Evolutionary conservation across 92 coral and sea anemone species (phyloP), one percentile per base, ranked within the genome.

Genomic region (Chrysogorgia sp.): DNA sequence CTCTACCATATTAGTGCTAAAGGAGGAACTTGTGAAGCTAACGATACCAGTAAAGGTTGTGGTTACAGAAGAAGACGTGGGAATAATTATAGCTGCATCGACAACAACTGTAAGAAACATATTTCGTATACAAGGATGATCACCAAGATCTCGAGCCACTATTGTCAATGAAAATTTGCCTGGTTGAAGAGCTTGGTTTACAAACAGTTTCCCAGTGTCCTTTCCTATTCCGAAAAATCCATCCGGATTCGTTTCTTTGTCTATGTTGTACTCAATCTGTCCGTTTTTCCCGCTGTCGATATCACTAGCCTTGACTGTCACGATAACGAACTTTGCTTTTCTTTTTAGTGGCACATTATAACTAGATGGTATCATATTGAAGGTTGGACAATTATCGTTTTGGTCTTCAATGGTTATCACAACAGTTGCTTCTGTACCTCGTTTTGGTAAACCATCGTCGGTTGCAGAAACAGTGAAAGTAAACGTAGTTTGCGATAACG

Each of bases 381-480:
- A 90, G 20, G 65, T 63, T 13, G 96, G 96, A 49, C 96, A 90
- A 60, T 87, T 48, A 63, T 90, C 91, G 31, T 90, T 90, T 24
- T 72, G 74, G 74, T 90, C 91, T 6, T 70, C 22, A 19, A 90
- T 56, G 10, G 21, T 56, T 10, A 90, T 50, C 22, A 50, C 57
- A 49, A 81, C 63, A 41, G 45, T 41, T 0, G 58, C 71, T 17
- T 63, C 74, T 22, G 82, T 58, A 19, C 84, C 74, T 40, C 71
- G 69, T 50, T 28, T 64, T 26, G 96, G 96, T 19, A 14, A 32
- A 23, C 91, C 91, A 29, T 90, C 71, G 34, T 90, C 96, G 6
- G 80, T 82, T 3, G 89, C 96, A 22, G 59, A 50, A 6, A 90
- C 83, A 15, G 75, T 74, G 1, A 90, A 63, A 23, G 67, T 59